Base-by-base conservation (phyloP, 1,140 invertebrate species). In the Muscidifurax raptorellus region DNA sequence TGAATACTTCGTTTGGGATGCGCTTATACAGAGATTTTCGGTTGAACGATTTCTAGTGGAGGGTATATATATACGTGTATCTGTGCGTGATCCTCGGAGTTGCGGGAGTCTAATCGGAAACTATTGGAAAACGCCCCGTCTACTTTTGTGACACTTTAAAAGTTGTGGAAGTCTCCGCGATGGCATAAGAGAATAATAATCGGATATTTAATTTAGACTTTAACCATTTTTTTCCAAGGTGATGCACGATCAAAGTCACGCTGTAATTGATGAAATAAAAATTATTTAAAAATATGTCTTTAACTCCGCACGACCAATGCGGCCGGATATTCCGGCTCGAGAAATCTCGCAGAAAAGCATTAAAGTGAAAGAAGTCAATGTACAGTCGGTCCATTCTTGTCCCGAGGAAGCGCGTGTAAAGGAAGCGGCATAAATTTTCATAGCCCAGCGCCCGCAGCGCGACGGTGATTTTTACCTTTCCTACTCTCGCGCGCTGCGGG, bases 341-440 rank as follows among this genome's bases (percentile, higher is more conserved):
- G 52, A 59, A 59, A 7, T 59, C 30, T 69, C 15, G 13, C 10
- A 0, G 66, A 13, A 69, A 28, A 69, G 10, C 28, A 10, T 69
- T 13, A 22, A 69, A 69, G 66, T 69, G 66, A 69, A 69, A 69
- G 12, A 69, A 74, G 71, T 74, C 71, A 74, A 32, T n/a, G 28
- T 74, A 36, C 22, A 74, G 71, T 74, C 32, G 32, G 32, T 74
- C 32, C 12, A 30, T 74, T 30, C 52, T 59, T 9, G 32, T n/a
- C 5, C 27, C 67, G 67, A 13, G 13, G 28, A 69, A 30, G 67
- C 10, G 32, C 5, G 18, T 3, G 32, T 30, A 36, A 40, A 74
- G 71, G 22, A 72, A n/a, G 30, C 71, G 15, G 71, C 32, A 74
- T 74, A 74, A 74, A 74, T 74, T 36, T 74, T 74, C 71, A 74